Evolutionary conservation across 2,113 vertebrate species (phyloP).

Genomic region (Emydocephalus ijimae): DNA sequence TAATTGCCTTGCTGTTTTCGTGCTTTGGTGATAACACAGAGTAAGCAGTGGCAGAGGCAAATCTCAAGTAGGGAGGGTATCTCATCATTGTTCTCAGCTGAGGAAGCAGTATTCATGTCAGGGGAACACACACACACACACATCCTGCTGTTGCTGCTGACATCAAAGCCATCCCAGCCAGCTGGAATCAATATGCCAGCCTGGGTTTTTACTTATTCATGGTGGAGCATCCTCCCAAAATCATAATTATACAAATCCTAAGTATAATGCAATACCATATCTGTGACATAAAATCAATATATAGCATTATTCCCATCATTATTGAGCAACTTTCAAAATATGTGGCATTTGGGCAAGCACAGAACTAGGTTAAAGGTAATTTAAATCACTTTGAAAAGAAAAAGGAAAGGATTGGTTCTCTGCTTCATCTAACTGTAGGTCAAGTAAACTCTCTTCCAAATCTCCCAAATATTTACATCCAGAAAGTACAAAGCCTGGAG

Average conservation of each 20-base stretch:
- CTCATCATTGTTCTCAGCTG: not conserved
- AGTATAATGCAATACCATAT: not conserved
- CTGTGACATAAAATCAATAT: not conserved
- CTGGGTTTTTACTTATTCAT: not conserved
- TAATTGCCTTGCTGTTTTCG: not conserved
- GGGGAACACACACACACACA: not conserved
- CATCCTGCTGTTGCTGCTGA: not conserved
- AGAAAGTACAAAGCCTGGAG: not conserved
- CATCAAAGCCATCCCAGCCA: not conserved
- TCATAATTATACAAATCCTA: not conserved
- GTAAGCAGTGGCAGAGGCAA: not conserved
- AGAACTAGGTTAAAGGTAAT: not conserved
- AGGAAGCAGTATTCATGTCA: not conserved
- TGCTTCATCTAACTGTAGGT: not conserved
- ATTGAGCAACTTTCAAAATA: not conserved
- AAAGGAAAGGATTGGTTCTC: not conserved
- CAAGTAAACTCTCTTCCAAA: not conserved
- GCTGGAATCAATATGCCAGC: not conserved
- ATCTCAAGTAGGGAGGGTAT: not conserved
- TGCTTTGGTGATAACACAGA: not conserved
- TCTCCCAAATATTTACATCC: not conserved
- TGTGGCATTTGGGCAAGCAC: not conserved
- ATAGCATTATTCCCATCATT: not conserved
- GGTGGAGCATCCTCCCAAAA: not conserved
- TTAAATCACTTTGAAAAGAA: not conserved